A percentile compares a stretch with the other conserved stretches of the same genome.
phyloP scores from a whole-genome alignment of 2,113 vertebrate species.

The Brachypteracias leptosomus region DNA sequence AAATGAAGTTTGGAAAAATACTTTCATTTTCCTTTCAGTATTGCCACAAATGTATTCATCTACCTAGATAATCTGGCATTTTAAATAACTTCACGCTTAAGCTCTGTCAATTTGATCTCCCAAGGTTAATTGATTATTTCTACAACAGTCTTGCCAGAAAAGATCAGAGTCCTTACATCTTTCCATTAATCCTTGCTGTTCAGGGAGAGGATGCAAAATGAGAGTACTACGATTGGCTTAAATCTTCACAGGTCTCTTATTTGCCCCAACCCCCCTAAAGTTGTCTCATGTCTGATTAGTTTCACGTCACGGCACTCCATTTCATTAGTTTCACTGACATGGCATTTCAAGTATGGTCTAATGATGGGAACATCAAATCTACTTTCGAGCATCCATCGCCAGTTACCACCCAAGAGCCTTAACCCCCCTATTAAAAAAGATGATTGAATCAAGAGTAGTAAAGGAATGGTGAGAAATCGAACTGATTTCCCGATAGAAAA shows the following conservation, averaged over 20 bases:
- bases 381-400: not conserved
- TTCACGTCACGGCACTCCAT: conserved; percentile 1
- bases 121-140: conserved; percentile 82
- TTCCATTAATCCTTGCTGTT: conserved; percentile 73
- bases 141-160: conserved; percentile 72
- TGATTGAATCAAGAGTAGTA: not conserved
- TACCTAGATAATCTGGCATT: conserved; percentile 72
- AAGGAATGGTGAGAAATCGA: not conserved
- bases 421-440: not conserved
- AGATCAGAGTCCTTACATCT: conserved; percentile 71
- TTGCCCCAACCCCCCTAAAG: not conserved
- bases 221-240: conserved; percentile 11
- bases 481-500: not conserved
- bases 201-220: conserved; percentile 48
- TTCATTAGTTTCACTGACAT: conserved; percentile 45
- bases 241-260: conserved; percentile 21
- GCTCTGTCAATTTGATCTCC: conserved; percentile 74
- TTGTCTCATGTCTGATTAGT: conserved; percentile 51
- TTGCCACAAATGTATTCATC: conserved; percentile 63
- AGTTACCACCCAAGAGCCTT: not conserved
- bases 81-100: conserved; percentile 76
- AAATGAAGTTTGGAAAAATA: conserved; percentile 66
- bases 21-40: conserved; percentile 63
- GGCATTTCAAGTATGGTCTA: conserved; percentile 15
- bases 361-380: conserved; percentile 6